Percentiles rank a stretch among this genome's conserved stretches.
These are phyloP conservation scores for Hydrozoanthus gracilis DNA, from an alignment of 92 coral and sea anemone species.

Conservation along the genomic window DNA sequence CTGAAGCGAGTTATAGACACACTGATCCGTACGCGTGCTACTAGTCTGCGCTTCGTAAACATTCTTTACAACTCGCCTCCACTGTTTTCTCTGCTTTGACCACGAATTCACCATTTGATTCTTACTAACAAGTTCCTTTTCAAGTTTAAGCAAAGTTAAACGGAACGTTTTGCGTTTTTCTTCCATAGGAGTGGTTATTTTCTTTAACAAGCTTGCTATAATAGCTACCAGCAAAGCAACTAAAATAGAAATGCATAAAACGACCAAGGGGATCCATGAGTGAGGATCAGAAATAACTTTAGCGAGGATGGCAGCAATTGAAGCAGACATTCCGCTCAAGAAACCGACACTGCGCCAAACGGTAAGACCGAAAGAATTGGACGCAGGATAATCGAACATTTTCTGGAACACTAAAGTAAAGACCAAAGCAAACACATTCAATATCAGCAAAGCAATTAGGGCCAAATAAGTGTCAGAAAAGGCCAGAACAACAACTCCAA, in stretches of 20 bases:
- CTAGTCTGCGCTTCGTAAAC: slow-evolving; percentile 88
- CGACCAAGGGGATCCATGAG: slow-evolving; percentile 71
- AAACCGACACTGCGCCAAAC: slow-evolving; percentile 89
- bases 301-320: slow-evolving; percentile 77
- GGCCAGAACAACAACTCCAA: slow-evolving; percentile 87
- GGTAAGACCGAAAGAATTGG: slow-evolving; percentile 83
- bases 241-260: slow-evolving; percentile 75
- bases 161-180: slow-evolving; percentile 83
- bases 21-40: slow-evolving; percentile 55
- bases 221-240: slow-evolving; percentile 69
- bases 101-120: slow-evolving; percentile 86
- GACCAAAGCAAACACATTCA: slow-evolving; percentile 72
- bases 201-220: slow-evolving; percentile 65
- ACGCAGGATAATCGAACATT: slow-evolving; percentile 61
- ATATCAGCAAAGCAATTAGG: slow-evolving; percentile 61
- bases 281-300: slow-evolving; percentile 59
- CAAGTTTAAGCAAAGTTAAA: slow-evolving; percentile 63
- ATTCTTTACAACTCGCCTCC: slow-evolving; percentile 87
- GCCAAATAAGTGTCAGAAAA: slow-evolving; percentile 60
- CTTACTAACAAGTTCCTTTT: slow-evolving; percentile 69
- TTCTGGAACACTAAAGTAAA: slow-evolving; percentile 79
- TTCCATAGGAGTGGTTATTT: slow-evolving; percentile 78
- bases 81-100: slow-evolving; percentile 76
- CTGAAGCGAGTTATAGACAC: slow-evolving; percentile 35
- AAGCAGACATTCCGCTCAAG: slow-evolving; percentile 71